These are phyloP conservation scores for Teleiodes luculella DNA, from an alignment of 2,888 invertebrate genomes.

Conservation along the genomic window DNA sequence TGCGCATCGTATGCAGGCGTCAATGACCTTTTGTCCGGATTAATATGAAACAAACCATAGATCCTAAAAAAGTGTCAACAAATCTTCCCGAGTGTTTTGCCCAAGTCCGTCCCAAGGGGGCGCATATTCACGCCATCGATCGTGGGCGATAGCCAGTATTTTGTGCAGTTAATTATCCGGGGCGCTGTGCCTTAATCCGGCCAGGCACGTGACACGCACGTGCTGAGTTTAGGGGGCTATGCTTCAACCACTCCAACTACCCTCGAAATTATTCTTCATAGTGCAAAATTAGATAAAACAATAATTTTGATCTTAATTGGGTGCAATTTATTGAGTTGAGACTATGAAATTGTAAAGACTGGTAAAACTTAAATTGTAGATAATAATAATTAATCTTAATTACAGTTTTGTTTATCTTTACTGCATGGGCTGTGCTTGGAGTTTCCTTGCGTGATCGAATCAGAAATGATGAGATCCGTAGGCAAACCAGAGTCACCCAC, in stretches of 20 bases:
- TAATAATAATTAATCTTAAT: too few relatives aligned
- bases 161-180: slow-evolving; percentile 76
- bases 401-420: too few relatives aligned
- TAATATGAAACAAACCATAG: background rate
- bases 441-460: too few relatives aligned
- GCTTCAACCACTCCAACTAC: slow-evolving; percentile 33
- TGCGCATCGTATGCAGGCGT: too few relatives aligned
- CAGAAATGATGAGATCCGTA: too few relatives aligned
- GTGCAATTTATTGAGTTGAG: too few relatives aligned
- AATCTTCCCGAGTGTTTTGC: slow-evolving; percentile 7
- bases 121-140: slow-evolving; percentile 43
- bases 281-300: background rate
- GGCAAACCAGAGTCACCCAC: too few relatives aligned
- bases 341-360: too few relatives aligned
- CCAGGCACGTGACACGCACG: slow-evolving; percentile 73
- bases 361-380: too few relatives aligned
- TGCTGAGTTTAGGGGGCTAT: slow-evolving; percentile 49
- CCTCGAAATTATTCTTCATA: slow-evolving; percentile 15
- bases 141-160: slow-evolving; percentile 59
- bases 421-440: too few relatives aligned
- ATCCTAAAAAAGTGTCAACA: background rate
- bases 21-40: too few relatives aligned
- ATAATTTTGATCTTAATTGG: too few relatives aligned
- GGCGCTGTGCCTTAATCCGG: slow-evolving; percentile 66
- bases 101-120: slow-evolving; percentile 1